Base-by-base conservation (phyloP, 1,140 invertebrate species). In the Potamilus streckersoni region DNA sequence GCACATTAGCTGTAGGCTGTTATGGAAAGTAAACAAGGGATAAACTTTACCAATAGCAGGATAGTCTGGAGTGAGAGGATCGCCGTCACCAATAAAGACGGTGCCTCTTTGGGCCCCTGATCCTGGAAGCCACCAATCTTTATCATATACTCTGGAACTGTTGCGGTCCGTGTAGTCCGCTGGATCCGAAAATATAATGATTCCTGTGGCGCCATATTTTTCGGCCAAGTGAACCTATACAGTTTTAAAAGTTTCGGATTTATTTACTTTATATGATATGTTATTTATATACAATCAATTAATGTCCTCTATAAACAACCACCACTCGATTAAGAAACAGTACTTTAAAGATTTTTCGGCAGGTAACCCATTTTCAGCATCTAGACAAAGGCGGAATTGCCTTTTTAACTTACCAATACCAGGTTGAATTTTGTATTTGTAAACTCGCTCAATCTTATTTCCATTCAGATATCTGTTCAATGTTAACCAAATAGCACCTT, bases 111-210 rank as follows among this genome's bases (percentile, higher is more conserved):
- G 84, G 31, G 90, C 87, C 15, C 87, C 91, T 74, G 87, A 82
- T 15, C 84, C 81, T 15, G 92, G 91, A n/a, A 92, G 77, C 86
- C 89, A 92, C 77, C 89, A 87, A 11, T 88, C 80, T 59, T 90
- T 81, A 11, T 91, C 91, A 84, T 91, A 92, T 8, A 88, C 87
- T 15, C 76, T 72, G 20, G 49, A 6, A 27, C 79, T 79, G 62
- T 73, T 65, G 13, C 72, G 75, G 31, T 67, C 63, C 57, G 89
- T 89, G 81, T 89, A 91, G 73, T 92, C 89, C 23, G 80, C 79
- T 2, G 92, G 92, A 82, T 93, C 92, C 15, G 87, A 86, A 79
- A 87, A 92, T 15, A 92, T 74, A 68, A 92, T 88, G 15, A 91
- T 79, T 20, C 91, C 91, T 20, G 84, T 80, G 23, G 88, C 89